A percentile compares a stretch with the other conserved stretches of the same genome.
Conservation (phyloP, 1,140 invertebrate species). For the honey bee (Apis mellifera) region Amel_HAv3.1 CM009939.2:4925001-4925500, state of each 20-base stretch:
- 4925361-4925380: conserved; percentile 29
- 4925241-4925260: conserved; percentile 23
- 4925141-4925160: conserved; percentile 10
- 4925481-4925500: background rate
- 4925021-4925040: background rate
- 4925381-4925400: background rate
- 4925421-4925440: conserved; percentile 5
- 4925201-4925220: conserved; percentile 43
- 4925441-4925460: conserved; percentile 3
- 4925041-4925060: background rate
- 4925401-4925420: conserved; percentile 32
- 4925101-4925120: background rate
- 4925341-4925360: conserved; percentile 31
- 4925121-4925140: background rate
- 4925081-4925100: background rate
- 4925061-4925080: background rate
- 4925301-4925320: conserved; percentile 57
- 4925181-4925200: conserved; percentile 44
- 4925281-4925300: conserved; percentile 59
- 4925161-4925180: background rate
- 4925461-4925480: conserved; percentile 8
- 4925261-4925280: conserved; percentile 37
- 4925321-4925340: conserved; percentile 54
- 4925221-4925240: background rate
- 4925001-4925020: background rate